Conservation (phyloP, 53 echinoderm and acorn worm genomes). For the Arbacia lixula region DNA sequence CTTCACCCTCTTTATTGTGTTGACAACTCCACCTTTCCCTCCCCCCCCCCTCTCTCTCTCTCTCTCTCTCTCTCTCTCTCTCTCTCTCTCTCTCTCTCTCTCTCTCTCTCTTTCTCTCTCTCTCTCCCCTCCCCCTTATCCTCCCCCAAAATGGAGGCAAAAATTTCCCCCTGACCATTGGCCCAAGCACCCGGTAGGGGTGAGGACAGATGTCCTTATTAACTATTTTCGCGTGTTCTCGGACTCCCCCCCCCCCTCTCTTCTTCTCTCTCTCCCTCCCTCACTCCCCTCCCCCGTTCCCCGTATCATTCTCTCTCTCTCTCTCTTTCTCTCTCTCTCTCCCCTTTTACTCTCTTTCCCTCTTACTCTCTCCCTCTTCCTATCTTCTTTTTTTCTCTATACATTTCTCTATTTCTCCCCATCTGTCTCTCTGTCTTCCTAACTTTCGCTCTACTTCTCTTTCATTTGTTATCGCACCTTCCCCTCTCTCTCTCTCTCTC, state of each 20-base stretch:
- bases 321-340: neutral
- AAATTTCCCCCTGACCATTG: conserved; percentile 32
- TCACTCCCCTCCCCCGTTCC: neutral
- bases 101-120: neutral
- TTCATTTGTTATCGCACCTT: neutral
- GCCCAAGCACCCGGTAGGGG: neutral
- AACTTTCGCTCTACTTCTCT: neutral
- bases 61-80: neutral
- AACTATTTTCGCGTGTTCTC: conserved; percentile 13
- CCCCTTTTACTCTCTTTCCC: too few species aligned
- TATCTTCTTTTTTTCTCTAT: neutral
- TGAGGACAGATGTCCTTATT: conserved; percentile 33
- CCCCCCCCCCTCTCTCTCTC: neutral
- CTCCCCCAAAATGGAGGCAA: neutral
- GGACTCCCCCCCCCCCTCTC: too few species aligned
- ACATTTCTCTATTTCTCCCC: neutral
- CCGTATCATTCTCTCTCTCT: neutral
- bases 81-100: neutral
- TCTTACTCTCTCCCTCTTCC: neutral
- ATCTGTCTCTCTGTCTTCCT: neutral
- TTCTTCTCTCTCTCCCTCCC: neutral
- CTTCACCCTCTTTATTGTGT: neutral
- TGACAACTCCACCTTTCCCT: neutral
- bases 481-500: neutral
- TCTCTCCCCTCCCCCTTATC: neutral